phyloP scores from a whole-genome alignment of 2,113 vertebrate genomes.

The Scytalopus superciliaris region DNA sequence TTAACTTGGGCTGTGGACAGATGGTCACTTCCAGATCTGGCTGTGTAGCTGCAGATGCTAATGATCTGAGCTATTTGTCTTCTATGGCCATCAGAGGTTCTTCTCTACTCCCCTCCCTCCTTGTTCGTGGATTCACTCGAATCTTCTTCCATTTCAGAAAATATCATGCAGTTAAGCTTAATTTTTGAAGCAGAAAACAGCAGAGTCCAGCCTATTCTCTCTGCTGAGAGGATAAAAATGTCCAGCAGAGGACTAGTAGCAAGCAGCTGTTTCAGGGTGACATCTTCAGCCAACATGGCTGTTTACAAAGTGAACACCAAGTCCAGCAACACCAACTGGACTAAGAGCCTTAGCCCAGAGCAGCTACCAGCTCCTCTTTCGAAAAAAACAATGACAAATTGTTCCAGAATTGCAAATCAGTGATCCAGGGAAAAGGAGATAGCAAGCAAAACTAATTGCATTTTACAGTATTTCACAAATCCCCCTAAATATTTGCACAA shows the following conservation, averaged over 20 bases:
- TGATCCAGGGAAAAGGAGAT: neutral
- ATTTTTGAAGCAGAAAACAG: neutral
- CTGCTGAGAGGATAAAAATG: neutral
- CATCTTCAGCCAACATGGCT: neutral
- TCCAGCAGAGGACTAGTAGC: neutral
- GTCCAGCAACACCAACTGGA: neutral
- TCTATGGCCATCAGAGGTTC: neutral
- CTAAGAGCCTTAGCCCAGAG: neutral
- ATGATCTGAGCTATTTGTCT: neutral
- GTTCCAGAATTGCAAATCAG: neutral
- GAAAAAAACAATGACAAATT: neutral
- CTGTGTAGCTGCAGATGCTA: neutral
- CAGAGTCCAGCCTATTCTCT: neutral
- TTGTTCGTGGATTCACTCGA: neutral
- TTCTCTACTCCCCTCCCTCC: neutral
- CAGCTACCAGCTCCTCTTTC: neutral
- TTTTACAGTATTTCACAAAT: constrained; percentile 24
- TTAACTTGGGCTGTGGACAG: neutral
- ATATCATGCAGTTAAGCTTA: neutral
- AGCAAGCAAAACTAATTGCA: constrained; percentile 29
- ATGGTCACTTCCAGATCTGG: neutral
- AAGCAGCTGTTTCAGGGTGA: neutral
- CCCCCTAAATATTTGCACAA: constrained; percentile 15
- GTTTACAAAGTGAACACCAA: neutral
- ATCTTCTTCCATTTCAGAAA: neutral